Evolutionary conservation across 2,888 invertebrate genomes (phyloP).

Genomic region (Lasius fuliginosus): DNA sequence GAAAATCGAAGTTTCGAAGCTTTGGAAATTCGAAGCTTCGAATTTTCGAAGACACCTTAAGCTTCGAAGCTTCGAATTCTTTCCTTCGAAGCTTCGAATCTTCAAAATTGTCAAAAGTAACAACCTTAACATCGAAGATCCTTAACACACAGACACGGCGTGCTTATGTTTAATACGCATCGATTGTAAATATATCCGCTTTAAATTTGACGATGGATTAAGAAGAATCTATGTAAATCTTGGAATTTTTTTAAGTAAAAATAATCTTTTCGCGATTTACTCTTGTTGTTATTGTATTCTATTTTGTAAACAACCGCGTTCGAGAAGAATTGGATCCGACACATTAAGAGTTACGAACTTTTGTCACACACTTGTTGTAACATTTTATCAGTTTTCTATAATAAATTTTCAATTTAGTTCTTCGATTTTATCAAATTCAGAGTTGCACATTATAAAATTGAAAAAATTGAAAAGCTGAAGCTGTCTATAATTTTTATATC

Average conservation of each 20-base stretch:
- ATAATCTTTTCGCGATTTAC: neutral
- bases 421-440: neutral
- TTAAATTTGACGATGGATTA: neutral
- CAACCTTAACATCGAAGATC: no score
- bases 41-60: no score
- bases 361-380: neutral
- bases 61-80: no score
- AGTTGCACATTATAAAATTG: neutral
- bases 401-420: neutral
- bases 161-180: no score
- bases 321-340: neutral
- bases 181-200: neutral
- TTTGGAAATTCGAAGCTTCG: no score
- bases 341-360: neutral
- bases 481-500: no score
- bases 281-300: neutral
- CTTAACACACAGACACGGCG: no score
- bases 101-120: no score
- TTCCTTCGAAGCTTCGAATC: no score
- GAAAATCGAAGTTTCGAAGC: no score
- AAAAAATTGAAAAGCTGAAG: neutral
- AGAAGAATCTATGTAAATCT: neutral
- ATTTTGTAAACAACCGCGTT: neutral
- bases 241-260: neutral
- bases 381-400: neutral